These are phyloP conservation scores for Atherix ibis DNA, from an alignment of 2,888 invertebrate species.

Conservation along the genomic window DNA sequence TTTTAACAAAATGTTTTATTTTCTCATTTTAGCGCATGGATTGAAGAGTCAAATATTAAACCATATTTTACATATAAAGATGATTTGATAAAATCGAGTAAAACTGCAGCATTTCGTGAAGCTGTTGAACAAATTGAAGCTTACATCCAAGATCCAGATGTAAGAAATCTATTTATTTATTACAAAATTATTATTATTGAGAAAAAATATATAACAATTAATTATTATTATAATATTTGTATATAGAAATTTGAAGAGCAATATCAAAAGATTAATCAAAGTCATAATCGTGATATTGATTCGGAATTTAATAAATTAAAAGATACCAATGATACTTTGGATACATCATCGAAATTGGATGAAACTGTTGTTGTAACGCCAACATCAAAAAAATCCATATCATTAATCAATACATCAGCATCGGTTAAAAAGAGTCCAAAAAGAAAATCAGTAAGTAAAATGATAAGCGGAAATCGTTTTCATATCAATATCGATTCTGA, in stretches of 20 bases:
- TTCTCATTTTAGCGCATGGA: conserved; percentile 57
- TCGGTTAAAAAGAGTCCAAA: background rate
- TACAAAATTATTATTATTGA: background rate
- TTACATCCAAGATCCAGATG: conserved; percentile 51
- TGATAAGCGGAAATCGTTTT: background rate
- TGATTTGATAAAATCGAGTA: conserved; percentile 56
- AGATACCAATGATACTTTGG: conserved; percentile 36
- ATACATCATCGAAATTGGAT: conserved; percentile 7
- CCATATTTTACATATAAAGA: conserved; percentile 68
- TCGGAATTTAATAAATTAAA: conserved; percentile 58
- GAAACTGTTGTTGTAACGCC: conserved; percentile 1
- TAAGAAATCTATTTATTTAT: no score
- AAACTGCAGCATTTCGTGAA: conserved; percentile 58
- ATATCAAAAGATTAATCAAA: conserved; percentile 1
- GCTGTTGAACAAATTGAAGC: conserved; percentile 68
- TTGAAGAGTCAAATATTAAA: conserved; percentile 68
- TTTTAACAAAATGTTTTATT: no score
- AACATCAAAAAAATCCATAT: conserved; percentile 14
- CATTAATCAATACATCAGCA: conserved; percentile 3
- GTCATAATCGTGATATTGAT: conserved; percentile 40
- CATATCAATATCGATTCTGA: background rate
- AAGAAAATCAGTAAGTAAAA: conserved; percentile 2
- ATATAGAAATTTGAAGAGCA: conserved; percentile 8
- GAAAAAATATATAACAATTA: no score
- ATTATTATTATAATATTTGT: background rate